Evolutionary conservation across 2,888 invertebrate genomes (phyloP), one percentile per base, ranked within the genome.

Genomic region (Reticulitermes lucifugus): DNA sequence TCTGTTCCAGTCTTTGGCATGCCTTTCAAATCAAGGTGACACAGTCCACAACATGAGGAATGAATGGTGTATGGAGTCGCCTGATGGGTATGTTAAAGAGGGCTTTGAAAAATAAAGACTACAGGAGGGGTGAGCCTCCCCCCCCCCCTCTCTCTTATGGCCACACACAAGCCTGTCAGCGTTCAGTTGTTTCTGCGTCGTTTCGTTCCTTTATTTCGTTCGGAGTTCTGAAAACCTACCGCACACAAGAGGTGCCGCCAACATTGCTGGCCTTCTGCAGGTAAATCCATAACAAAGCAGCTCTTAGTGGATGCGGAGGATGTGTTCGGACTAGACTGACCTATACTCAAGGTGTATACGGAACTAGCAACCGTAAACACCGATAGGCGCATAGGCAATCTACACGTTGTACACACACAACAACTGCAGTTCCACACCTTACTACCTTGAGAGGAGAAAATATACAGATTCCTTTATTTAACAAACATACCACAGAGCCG

Each of bases 21-120:
- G 84, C 84, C 73, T 86, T 86, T 82, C 79, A 86, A 86, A 84
- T 86, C 77, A 86, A 82, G 86, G 86, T 86, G 86, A 84, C 86
- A 86, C 18, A 55, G 55, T 29, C 79, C 65, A 83, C 65, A 83
- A 65, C 70, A 80, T 60, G 80, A 51, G 83, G 70, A 79, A 84
- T 86, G 84, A 84, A 84, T 86, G 83, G 86, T 83, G 79, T 79
- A 79, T 79, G 29, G 79, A 79, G 73, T 55, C 59, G 55, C 73
- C 59, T 75, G 83, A 83, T 83, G 83, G 71, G 18, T 71, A 70
- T 83, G 83, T 83, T 70, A 83, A 83, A 51, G 73, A 46, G 46
- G 79, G 55, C 4, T 55, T 55, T 14, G 55, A 55, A 55, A 55
- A 18, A 2, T 0, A 55, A 55, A 55, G 55, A 55, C 46, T 60